These are phyloP conservation scores for Sphyrna mokarran DNA, from an alignment of 2,113 vertebrate species.

Conservation along the genomic window DNA sequence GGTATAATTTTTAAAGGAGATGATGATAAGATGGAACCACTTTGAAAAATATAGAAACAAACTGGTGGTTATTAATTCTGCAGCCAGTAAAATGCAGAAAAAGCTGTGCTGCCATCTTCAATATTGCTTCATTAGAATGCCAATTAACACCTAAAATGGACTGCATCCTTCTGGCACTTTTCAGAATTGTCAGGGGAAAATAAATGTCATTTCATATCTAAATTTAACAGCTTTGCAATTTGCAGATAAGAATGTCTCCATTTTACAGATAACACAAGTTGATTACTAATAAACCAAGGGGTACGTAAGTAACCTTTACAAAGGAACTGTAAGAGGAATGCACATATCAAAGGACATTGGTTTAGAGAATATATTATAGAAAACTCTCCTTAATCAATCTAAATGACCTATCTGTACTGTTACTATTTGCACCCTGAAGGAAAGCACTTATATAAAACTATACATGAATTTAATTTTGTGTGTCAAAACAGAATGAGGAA, in stretches of 20 bases:
- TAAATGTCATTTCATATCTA: constrained; percentile 26
- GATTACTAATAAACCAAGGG: constrained; percentile 17
- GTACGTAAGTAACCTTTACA: not conserved
- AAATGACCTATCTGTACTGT: not conserved
- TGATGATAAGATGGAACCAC: not conserved
- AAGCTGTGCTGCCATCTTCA: not conserved
- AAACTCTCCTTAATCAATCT: not conserved
- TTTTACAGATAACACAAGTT: not conserved
- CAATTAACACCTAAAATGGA: constrained; percentile 34
- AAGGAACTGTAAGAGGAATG: not conserved
- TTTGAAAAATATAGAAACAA: not conserved
- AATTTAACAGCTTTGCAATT: constrained; percentile 29
- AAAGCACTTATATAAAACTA: not conserved
- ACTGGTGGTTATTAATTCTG: constrained; percentile 5
- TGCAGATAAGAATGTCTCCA: constrained; percentile 24
- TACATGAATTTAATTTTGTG: not conserved
- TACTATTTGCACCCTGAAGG: not conserved
- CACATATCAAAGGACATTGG: not conserved
- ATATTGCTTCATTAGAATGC: constrained; percentile 29
- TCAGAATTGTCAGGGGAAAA: constrained; percentile 29
- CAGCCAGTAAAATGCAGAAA: not conserved
- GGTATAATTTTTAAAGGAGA: not conserved
- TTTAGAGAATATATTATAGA: constrained; percentile 5
- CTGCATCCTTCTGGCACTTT: not conserved
- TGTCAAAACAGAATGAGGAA: not conserved